Evolutionary conservation across 2,888 invertebrate species (phyloP), one percentile per base, ranked within the genome.

Genomic region (Ornithoptera alexandrae): DNA sequence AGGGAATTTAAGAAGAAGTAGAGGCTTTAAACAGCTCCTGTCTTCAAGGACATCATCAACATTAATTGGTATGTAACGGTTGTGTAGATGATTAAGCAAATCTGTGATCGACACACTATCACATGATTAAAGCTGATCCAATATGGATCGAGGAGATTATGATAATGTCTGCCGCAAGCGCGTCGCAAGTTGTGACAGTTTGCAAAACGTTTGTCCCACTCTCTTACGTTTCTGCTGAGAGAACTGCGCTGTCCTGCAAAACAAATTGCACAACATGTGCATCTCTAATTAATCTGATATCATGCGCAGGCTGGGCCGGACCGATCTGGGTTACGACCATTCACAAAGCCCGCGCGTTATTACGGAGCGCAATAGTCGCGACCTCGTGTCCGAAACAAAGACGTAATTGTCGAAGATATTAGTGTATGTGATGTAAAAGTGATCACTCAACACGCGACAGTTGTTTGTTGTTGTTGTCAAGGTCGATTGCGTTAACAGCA

Each of bases 301-400:
- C 59, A n/a, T 17, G 59, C 59, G 39, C 22, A 24, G 18, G 62
- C 24, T 62, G 62, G 20, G 36, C 58, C 58, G 56, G 63, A 67
- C 42, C 70, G 24, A 70, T 63, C 66, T 70, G 63, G 66, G 67
- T 63, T 63, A 70, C 70, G 61, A 59, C 67, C 70, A 70, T 70
- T 70, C 70, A 70, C 66, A 71, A 69, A 73, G 63, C 67, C 5
- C 62, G 12, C 15, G 65, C 24, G 62, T 10, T 53, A 62, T 39
- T 46, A 56, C 62, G 1, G 68, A 61, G 59, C 57, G 67, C 71
- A 72, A 65, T 59, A 67, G 46, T 7, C 58, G 36, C 62, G 67
- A 69, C 75, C 74, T 74, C 74, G 73, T 68, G 24, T 53, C 69
- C 57, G 70, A 68, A 70, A 70, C 70, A 67, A 42, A 63, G 72